Evolutionary conservation across 1,140 invertebrate species (phyloP).

Genomic region (Cyclargus thomasi): DNA sequence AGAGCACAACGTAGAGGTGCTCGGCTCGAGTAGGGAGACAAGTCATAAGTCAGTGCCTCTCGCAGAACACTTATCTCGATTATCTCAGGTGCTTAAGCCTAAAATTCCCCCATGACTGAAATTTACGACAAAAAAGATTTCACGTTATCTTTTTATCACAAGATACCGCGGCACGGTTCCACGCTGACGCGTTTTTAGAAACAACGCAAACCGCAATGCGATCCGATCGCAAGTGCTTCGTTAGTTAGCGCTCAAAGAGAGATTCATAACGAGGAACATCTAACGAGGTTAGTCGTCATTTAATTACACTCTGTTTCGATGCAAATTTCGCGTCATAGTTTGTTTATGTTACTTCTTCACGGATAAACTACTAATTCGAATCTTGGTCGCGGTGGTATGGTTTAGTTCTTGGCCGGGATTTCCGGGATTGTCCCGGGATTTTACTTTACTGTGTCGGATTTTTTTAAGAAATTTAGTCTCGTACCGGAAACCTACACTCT

Average conservation of each 20-base stretch:
- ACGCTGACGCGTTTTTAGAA: constrained; percentile 44
- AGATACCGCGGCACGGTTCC: constrained; percentile 46
- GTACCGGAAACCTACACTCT: too few relatives aligned
- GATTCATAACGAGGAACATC: neutral
- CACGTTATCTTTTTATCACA: constrained; percentile 69
- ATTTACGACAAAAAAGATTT: constrained; percentile 70
- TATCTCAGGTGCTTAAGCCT: constrained; percentile 71
- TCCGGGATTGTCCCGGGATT: too few relatives aligned
- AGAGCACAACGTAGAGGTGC: neutral
- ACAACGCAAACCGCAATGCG: constrained; percentile 21
- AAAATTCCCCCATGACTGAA: constrained; percentile 62
- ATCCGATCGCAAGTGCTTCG: neutral
- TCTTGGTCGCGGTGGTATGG: too few relatives aligned
- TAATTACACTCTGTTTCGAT: too few relatives aligned
- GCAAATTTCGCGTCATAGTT: too few relatives aligned
- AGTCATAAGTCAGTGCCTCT: constrained; percentile 44
- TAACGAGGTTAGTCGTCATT: neutral
- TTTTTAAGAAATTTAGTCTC: too few relatives aligned
- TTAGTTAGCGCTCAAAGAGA: neutral
- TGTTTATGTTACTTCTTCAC: too few relatives aligned
- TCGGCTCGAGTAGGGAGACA: neutral
- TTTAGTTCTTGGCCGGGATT: too few relatives aligned
- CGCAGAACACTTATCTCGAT: constrained; percentile 63
- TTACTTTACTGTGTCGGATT: too few relatives aligned
- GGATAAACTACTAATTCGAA: too few relatives aligned